Conservation (phyloP, 2,797 vertebrate species). For the Coluber constrictor region DNA sequence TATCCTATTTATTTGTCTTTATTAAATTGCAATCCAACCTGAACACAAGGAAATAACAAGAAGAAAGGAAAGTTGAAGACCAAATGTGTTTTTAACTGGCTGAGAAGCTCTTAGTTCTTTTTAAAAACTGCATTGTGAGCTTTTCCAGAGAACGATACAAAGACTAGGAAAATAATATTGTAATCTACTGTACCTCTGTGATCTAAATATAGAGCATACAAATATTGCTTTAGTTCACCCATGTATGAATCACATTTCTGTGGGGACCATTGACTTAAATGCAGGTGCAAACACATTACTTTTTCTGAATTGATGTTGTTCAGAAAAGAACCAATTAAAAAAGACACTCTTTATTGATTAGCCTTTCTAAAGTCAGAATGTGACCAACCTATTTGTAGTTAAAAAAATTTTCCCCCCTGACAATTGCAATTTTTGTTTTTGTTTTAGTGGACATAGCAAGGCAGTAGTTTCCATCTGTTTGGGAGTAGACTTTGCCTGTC, state of each 20-base stretch:
- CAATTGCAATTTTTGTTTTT: background rate
- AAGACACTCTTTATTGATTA: background rate
- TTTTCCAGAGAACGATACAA: conserved; percentile 1
- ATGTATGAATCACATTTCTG: background rate
- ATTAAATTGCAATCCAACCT: conserved; percentile 1
- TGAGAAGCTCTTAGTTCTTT: background rate
- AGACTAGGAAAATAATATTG: background rate
- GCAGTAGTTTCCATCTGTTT: background rate
- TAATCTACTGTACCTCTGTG: background rate
- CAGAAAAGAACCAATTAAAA: background rate
- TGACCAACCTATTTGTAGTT: background rate
- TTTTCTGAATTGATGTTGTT: background rate
- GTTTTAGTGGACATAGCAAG: background rate
- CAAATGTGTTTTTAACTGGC: background rate
- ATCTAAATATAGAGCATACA: background rate
- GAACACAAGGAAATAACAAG: background rate
- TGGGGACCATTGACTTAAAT: background rate
- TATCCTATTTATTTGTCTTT: background rate
- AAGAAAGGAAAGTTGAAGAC: background rate
- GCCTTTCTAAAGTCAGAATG: background rate
- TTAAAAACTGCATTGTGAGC: background rate
- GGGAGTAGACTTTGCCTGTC: background rate
- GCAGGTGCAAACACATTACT: background rate
- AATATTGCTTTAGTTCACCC: background rate
- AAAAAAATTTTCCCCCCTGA: background rate